These are phyloP conservation scores for Parotocinclus haroldoi DNA, from an alignment of 2,797 vertebrate species.

Conservation along the genomic window DNA sequence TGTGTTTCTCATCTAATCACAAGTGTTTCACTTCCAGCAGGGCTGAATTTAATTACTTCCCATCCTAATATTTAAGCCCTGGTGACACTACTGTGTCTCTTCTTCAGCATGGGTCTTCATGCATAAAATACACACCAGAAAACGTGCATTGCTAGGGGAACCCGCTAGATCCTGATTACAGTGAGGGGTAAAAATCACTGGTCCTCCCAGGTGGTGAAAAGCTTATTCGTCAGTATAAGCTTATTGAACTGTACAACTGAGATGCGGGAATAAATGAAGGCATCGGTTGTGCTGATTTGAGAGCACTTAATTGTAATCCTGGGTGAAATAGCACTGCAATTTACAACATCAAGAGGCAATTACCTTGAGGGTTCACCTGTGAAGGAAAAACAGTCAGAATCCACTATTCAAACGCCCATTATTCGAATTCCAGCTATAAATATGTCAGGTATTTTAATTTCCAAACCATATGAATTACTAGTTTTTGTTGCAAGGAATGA, in stretches of 20 bases:
- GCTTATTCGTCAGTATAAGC: conserved; percentile 28
- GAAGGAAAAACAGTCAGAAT: too few species aligned
- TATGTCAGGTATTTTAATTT: too few species aligned
- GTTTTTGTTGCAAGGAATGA: too few species aligned
- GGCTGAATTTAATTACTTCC: conserved; percentile 13
- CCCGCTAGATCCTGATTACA: conserved; percentile 41
- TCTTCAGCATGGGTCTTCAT: conserved; percentile 2
- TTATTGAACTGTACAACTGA: conserved; percentile 43
- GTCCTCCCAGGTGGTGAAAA: conserved; percentile 24
- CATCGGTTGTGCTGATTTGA: conserved; percentile 32
- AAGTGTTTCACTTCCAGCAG: conserved; percentile 2
- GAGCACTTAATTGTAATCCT: conserved; percentile 32
- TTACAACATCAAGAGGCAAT: too few species aligned
- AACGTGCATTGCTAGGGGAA: conserved; percentile 20
- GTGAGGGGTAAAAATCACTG: conserved; percentile 29
- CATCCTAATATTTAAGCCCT: conserved; percentile 9
- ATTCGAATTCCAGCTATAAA: too few species aligned
- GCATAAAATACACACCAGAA: conserved; percentile 29
- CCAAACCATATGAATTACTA: too few species aligned
- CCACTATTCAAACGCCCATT: too few species aligned
- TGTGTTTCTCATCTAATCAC: not conserved
- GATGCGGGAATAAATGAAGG: conserved; percentile 30
- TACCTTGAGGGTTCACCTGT: too few species aligned
- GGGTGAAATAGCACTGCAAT: too few species aligned
- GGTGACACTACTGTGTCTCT: conserved; percentile 3